Evolutionary conservation across 1,140 invertebrate genomes (phyloP), one percentile per base, ranked within the genome.

Genomic region (Linepithema humile): DNA sequence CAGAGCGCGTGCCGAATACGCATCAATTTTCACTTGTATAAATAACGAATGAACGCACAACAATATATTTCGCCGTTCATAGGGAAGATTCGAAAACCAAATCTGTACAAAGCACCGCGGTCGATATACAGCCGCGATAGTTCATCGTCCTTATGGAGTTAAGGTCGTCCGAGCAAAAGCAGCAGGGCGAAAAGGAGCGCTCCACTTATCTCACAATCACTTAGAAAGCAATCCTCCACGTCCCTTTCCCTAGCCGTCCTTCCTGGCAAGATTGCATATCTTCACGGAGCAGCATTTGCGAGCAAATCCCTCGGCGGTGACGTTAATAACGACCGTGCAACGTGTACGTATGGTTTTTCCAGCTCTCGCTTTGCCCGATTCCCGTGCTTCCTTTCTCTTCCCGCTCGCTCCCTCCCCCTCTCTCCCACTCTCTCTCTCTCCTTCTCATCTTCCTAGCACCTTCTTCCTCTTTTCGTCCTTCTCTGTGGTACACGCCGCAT

Each of bases 231-330:
- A 89, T 91, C 85, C 85, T 85, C 84, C 82, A 38, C 67, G 82
- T 73, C 43, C 55, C 62, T 53, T 23, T 15, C 26, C 40, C 70
- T 53, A 53, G 73, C 69, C 77, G 50, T 70, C 55, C 53, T 77
- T 70, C 77, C 83, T 65, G 50, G 77, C 75, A 84, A 91, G 91
- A 92, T 92, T 89, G 90, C 92, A 88, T 91, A 92, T 92, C 90
- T 92, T 74, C 70, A 35, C 55, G 59, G 70, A 72, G 60, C 82
- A 88, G 67, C 86, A 83, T 89, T 88, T 83, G 73, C 88, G 48
- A 87, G 88, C 59, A 84, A 83, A 89, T 83, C 82, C 85, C 84
- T 78, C 40, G 84, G 75, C 78, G 86, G 65, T 86, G 84, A 87
- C 82, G 90, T 91, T 92, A 91, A 92, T 92, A 91, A 91, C 90